Percentiles rank a stretch among this genome's conserved stretches.
These are phyloP conservation scores for Danio albolineatus DNA, from an alignment of 2,797 vertebrate genomes.

Conservation along the genomic window DNA sequence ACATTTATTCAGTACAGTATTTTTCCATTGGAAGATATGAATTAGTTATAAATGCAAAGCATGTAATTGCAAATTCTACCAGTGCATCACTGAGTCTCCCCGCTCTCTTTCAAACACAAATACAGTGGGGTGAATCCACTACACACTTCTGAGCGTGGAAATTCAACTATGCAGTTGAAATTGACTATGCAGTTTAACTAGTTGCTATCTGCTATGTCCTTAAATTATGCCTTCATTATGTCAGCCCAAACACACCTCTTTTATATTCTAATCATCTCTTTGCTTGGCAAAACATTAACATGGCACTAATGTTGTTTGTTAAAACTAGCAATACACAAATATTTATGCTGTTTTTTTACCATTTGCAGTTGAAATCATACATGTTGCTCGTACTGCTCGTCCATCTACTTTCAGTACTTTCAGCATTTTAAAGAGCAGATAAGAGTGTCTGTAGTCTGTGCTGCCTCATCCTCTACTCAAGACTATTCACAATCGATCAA, in stretches of 20 bases:
- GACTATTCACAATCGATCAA: background rate
- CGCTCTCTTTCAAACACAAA: slow-evolving; percentile 24
- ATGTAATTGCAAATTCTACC: background rate
- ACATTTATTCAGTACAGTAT: no score
- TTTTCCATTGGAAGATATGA: no score
- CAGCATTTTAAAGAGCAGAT: slow-evolving; percentile 1
- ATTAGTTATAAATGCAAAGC: background rate
- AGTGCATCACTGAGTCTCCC: background rate
- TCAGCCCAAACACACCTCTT: no score
- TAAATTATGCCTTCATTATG: no score
- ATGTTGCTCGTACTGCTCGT: no score
- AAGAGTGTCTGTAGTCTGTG: background rate
- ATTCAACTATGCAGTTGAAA: no score
- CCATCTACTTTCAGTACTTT: no score
- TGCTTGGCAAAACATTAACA: background rate
- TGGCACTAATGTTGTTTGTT: background rate
- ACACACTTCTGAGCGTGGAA: no score
- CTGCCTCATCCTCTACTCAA: background rate
- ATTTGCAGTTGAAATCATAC: background rate
- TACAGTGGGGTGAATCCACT: background rate
- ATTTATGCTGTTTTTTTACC: background rate
- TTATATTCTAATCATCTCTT: slow-evolving; percentile 10
- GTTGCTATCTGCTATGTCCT: no score
- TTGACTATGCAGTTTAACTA: no score
- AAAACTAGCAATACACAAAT: background rate